phyloP scores from a whole-genome alignment of 2,797 vertebrate genomes.

The Cossypha dichroa region DNA sequence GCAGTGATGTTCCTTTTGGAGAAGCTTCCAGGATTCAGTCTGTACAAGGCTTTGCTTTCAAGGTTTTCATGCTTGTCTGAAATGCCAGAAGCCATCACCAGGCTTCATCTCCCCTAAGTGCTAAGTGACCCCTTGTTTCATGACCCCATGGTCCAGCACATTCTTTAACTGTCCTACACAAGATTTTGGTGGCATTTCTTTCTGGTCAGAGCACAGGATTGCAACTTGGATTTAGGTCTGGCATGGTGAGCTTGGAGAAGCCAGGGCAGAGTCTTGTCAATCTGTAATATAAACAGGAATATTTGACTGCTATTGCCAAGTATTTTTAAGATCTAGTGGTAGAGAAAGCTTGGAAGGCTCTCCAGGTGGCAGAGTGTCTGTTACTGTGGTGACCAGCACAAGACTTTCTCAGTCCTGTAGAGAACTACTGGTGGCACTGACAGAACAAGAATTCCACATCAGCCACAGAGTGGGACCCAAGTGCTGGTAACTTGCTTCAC shows the following conservation, averaged over 20 bases:
- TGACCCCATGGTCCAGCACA: accelerated
- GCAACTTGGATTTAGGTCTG: background rate
- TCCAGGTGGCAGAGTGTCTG: background rate
- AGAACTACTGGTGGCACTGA: background rate
- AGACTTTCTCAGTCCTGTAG: background rate
- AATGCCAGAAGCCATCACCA: background rate
- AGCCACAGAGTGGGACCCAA: background rate
- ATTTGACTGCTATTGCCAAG: background rate
- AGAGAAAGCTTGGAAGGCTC: background rate
- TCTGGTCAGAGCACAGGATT: background rate
- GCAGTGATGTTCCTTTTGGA: background rate
- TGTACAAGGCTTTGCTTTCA: background rate
- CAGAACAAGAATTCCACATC: background rate
- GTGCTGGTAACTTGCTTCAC: accelerated
- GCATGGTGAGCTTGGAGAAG: background rate
- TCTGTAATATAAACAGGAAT: background rate
- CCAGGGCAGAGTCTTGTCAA: background rate
- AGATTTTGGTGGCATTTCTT: background rate
- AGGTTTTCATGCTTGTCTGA: background rate
- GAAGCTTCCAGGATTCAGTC: background rate
- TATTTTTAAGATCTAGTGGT: background rate
- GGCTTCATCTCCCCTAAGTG: background rate
- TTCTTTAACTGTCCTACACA: background rate
- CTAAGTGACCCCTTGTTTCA: background rate
- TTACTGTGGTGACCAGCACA: background rate